Percentiles rank a stretch among this genome's conserved stretches.
Conservation (phyloP, 1,140 invertebrate species). For the Scaptomyza hsui region DNA sequence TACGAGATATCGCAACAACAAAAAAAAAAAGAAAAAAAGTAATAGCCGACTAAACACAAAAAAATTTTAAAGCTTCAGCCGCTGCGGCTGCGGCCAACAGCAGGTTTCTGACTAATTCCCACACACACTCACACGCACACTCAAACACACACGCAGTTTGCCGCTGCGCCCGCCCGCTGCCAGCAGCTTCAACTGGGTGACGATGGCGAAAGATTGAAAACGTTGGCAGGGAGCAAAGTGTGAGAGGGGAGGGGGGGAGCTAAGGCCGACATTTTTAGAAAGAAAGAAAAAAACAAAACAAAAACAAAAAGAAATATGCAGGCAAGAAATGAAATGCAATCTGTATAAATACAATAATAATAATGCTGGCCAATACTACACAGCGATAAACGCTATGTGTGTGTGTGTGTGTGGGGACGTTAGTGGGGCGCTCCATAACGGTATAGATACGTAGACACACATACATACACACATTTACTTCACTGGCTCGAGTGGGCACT, state of each 20-base stretch:
- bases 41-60: slow-evolving; percentile 3
- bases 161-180: background rate
- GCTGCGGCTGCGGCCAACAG: slow-evolving; percentile 18
- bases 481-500: slow-evolving; percentile 40
- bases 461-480: slow-evolving; percentile 10
- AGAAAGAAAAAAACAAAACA: no score
- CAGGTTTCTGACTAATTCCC: slow-evolving; percentile 79
- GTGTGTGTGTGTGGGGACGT: slow-evolving; percentile 10
- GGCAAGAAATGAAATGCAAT: slow-evolving; percentile 38
- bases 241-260: background rate
- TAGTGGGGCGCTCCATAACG: slow-evolving; percentile 4
- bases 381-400: slow-evolving; percentile 6
- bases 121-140: slow-evolving; percentile 25
- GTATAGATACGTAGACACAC: background rate
- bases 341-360: slow-evolving; percentile 31
- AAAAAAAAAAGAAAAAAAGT: slow-evolving; percentile 6
- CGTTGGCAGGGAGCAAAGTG: background rate
- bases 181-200: slow-evolving; percentile 43
- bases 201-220: slow-evolving; percentile 27
- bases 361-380: slow-evolving; percentile 4
- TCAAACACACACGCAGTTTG: no score
- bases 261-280: slow-evolving; percentile 23
- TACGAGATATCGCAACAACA: slow-evolving; percentile 13
- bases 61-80: slow-evolving; percentile 17
- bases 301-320: background rate